Conservation (phyloP, 2,797 vertebrate genomes). For the Dryobates pubescens region DNA sequence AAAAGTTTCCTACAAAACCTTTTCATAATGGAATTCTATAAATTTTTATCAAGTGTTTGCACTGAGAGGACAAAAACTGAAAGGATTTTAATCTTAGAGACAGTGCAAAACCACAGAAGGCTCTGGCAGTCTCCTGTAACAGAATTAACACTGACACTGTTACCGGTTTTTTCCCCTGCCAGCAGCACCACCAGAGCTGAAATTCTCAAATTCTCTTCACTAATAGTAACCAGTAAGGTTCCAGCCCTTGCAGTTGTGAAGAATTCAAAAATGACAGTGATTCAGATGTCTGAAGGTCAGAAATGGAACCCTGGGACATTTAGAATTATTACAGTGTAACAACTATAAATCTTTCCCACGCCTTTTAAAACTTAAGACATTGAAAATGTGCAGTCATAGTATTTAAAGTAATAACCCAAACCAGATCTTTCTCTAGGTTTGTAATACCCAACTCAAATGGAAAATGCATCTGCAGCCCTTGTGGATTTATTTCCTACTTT, state of each 20-base stretch:
- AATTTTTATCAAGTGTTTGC: neutral
- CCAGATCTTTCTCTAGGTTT: neutral
- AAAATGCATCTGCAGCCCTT: neutral
- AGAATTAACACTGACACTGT: neutral
- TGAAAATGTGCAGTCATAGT: neutral
- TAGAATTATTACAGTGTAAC: neutral
- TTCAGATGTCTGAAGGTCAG: neutral
- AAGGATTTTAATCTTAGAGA: neutral
- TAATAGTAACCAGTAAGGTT: neutral
- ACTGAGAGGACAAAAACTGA: neutral
- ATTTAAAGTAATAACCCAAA: neutral
- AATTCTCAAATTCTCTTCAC: neutral
- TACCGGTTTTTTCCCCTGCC: neutral
- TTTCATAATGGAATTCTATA: conserved; percentile 59
- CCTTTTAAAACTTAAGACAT: neutral
- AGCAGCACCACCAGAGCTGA: neutral
- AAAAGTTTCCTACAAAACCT: conserved; percentile 66
- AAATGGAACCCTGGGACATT: neutral
- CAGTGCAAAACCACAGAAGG: neutral
- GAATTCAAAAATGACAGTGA: neutral
- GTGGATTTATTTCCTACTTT: neutral
- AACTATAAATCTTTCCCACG: neutral
- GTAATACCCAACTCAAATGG: neutral
- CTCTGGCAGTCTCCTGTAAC: neutral
- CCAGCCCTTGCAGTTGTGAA: neutral